These are phyloP conservation scores for Agrotis puta DNA, from an alignment of 2,888 invertebrate genomes.

Conservation along the genomic window DNA sequence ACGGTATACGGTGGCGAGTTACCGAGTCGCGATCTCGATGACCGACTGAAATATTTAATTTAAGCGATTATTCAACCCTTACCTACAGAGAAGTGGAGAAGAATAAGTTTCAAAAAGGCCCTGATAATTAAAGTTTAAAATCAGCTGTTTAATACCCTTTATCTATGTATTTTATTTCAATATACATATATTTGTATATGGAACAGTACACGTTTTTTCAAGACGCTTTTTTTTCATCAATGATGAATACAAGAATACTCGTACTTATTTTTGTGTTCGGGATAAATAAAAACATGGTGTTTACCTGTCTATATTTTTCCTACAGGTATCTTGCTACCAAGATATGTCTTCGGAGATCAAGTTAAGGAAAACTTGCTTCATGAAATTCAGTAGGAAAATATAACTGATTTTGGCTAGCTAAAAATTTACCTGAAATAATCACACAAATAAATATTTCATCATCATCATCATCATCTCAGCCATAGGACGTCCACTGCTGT, in stretches of 20 bases:
- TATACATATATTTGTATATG: no score
- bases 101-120: not conserved
- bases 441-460: not conserved
- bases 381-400: not conserved
- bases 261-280: no score
- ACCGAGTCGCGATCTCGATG: conserved; percentile 46
- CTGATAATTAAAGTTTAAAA: not conserved
- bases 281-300: not conserved
- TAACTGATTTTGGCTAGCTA: no score
- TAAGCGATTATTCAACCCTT: conserved; percentile 19
- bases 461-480: no score
- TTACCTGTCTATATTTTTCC: no score
- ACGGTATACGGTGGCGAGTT: conserved; percentile 55
- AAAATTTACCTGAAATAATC: not conserved
- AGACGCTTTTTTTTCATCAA: no score
- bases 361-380: not conserved
- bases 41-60: conserved; percentile 52
- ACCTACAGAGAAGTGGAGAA: not conserved
- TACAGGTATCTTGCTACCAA: not conserved
- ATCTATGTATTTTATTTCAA: no score
- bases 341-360: not conserved
- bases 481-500: no score
- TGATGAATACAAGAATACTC: no score
- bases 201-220: no score
- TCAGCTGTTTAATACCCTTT: not conserved